Base-by-base conservation (phyloP, 1,140 invertebrate species). In the Homarus americanus region DNA sequence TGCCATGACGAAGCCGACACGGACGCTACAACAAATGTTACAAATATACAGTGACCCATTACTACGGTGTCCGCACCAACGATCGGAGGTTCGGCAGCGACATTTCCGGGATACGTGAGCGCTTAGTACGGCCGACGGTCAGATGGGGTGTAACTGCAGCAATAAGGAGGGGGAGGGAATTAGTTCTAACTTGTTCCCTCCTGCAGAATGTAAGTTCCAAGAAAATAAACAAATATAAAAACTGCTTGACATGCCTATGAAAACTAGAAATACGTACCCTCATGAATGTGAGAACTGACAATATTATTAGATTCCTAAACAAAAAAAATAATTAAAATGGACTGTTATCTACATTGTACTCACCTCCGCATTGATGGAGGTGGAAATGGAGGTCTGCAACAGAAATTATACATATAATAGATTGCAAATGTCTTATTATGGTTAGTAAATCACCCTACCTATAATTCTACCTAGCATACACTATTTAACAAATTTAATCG, bases 71-170 rank as follows among this genome's bases (percentile, higher is more conserved):
- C 86, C 75, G 58, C 63, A 87, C 86, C 86, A 79, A 80, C 53
- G 12, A 83, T 66, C 82, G 53, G 32, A 63, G 63, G 34, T 34
- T 63, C 63, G 32, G 82, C 63, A 75, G 86, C 76, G 78, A 76
- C 58, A 76, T 32, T 78, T 75, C 86, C 86, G 76, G 58, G 76
- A 53, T 44, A 66, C 49, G 53, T 40, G 72, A 28, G 44, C 32
- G 82, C 78, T 82, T 89, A 89, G 87, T 89, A 89, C 66, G 87
- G 87, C 87, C 79, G 87, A 66, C 79, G 87, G 79, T 89, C 87
- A 38, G 87, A 58, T 72, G 87, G 87, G 78, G 49, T 63, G 79
- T 89, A 89, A 89, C 87, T 89, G 87, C 87, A 63, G 66, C 79
- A 89, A 75, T 53, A 82, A 89, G 83, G 87, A 82, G 82, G 87